Evolutionary conservation across 2,888 invertebrate species (phyloP), one percentile per base, ranked within the genome.

Genomic region (Campoletis raptor): DNA sequence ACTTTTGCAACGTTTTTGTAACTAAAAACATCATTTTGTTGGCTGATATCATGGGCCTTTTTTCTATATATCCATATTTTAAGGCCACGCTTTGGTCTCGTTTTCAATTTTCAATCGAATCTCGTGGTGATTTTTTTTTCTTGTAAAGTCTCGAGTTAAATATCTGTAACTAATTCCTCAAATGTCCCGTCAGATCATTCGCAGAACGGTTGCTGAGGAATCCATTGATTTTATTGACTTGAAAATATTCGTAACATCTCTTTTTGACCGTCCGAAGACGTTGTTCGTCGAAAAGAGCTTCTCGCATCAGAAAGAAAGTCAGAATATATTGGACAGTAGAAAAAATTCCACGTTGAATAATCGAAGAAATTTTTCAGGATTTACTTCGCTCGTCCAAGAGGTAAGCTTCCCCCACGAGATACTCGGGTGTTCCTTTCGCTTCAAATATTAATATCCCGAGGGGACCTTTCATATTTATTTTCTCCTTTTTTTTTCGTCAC

Each of bases 351-450:
- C 64, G 61, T 81, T 81, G 84, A 86, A 36, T 69, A 45, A 86
- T 84, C 52, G 78, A 64, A 45, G 37, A 52, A 81, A 86, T 86
- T 67, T 84, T 84, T 86, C 84, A 61, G 48, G 36, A 78, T 84
- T 84, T 79, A 81, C 77, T 67, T 77, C 67, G 86, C 57, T 61
- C 18, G 66, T 77, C 57, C n/a, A 64, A 37, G 42, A 42, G 24
- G 24, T 42, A 6, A 74, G 40, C 40, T 57, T 15, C 48, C 57
- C 40, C 36, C 21, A 36, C 45, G 48, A 69, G 45, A 70, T 69
- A 36, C 42, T 74, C 37, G 54, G 69, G n/a, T 57, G 67, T 73
- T 57, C 40, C 54, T 48, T 61, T 74, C 40, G 36, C 54, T 76
- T 79, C 66, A 70, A 81, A 81, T 79, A 74, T 77, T 86, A 83